Conservation (phyloP, 2,888 invertebrate species). For the Lycaena phlaeas region DNA sequence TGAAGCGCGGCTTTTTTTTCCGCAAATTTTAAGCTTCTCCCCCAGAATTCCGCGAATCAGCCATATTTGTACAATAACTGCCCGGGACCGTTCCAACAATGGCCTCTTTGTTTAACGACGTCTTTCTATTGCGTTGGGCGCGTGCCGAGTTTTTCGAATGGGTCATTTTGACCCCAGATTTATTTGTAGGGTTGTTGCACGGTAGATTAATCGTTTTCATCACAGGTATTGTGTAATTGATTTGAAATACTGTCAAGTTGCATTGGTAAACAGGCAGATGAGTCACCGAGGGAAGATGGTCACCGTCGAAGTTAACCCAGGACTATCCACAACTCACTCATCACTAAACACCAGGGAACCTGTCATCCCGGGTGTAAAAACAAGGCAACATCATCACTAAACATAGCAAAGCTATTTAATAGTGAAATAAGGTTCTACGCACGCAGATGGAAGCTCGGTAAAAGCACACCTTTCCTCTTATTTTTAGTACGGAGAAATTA, state of each 20-base stretch:
- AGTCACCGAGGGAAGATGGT: too few species aligned
- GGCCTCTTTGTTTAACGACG: conserved; percentile 64
- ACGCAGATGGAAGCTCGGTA: too few species aligned
- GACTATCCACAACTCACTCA: too few species aligned
- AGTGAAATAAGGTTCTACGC: too few species aligned
- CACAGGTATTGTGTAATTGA: conserved; percentile 6
- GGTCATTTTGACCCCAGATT: conserved; percentile 33
- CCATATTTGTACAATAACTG: conserved; percentile 60
- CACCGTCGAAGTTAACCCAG: too few species aligned
- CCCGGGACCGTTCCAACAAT: conserved; percentile 45
- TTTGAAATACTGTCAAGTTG: neutral
- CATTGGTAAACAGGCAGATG: too few species aligned
- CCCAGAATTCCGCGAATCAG: conserved; percentile 53
- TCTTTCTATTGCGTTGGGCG: conserved; percentile 50
- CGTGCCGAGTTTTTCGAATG: conserved; percentile 54
- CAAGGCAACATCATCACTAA: too few species aligned
- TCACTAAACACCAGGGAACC: too few species aligned
- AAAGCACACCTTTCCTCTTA: too few species aligned
- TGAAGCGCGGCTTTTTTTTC: conserved; percentile 48
- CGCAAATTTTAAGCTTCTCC: conserved; percentile 62
- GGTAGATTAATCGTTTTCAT: conserved; percentile 2
- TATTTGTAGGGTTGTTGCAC: conserved; percentile 16
- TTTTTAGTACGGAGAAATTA: too few species aligned
- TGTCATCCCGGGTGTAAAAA: too few species aligned
- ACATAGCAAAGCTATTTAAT: too few species aligned